phyloP scores from a whole-genome alignment of 2,113 vertebrate species.

The Notarius quadriscutis region DNA sequence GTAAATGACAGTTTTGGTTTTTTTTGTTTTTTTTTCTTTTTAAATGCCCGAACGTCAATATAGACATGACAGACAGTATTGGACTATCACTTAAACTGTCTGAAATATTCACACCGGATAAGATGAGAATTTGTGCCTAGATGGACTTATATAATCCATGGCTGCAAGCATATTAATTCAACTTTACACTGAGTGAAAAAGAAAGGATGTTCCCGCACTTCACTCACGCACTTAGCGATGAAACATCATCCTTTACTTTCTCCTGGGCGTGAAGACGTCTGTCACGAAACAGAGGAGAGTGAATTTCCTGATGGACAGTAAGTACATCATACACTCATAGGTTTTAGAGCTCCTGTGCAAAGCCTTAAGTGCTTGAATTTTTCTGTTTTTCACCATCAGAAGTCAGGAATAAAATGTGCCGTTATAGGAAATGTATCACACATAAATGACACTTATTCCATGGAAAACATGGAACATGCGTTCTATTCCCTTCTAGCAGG shows the following conservation, averaged over 20 bases:
- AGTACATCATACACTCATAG: not conserved
- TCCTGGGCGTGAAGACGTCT: not conserved
- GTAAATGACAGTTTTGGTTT: not conserved
- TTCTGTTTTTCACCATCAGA: not conserved
- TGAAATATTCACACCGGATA: not conserved
- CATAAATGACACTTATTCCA: too few species aligned
- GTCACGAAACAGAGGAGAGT: not conserved
- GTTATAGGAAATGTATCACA: not conserved
- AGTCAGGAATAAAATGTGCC: not conserved
- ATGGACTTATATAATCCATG: not conserved
- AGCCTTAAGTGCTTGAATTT: not conserved
- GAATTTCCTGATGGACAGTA: constrained; percentile 4
- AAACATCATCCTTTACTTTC: constrained; percentile 10
- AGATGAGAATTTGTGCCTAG: not conserved
- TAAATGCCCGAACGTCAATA: not conserved
- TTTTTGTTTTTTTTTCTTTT: not conserved
- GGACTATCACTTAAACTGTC: not conserved
- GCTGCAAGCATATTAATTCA: constrained; percentile 18
- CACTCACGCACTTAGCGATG: not conserved
- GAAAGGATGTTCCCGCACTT: not conserved
- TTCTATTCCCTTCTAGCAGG: too few species aligned
- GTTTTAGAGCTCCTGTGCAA: not conserved
- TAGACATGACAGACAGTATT: not conserved
- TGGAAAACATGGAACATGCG: too few species aligned
- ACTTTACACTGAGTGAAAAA: not conserved